Conservation (phyloP, 1,140 invertebrate species). For the Leptestheria dahalacensis region DNA sequence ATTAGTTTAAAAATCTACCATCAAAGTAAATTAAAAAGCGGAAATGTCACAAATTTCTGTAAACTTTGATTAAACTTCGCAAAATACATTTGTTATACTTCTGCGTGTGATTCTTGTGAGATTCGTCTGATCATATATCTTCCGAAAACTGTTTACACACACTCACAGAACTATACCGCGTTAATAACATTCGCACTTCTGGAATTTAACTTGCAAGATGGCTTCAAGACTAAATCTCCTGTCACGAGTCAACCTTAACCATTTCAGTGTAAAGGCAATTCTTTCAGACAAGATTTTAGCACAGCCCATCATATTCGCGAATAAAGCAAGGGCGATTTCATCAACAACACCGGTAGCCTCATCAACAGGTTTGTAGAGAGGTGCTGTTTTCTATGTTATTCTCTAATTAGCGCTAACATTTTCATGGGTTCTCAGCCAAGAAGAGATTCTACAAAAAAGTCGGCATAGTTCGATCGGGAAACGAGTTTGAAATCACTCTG, state of each 20-base stretch:
- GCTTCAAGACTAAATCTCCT: background rate
- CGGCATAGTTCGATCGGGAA: constrained; percentile 35
- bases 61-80: background rate
- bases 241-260: background rate
- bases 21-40: no score
- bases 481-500: constrained; percentile 54
- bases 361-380: no score
- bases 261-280: no score
- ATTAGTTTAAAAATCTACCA: no score
- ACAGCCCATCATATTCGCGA: background rate
- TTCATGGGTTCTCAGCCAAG: background rate
- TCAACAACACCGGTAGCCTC: background rate
- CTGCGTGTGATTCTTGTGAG: background rate
- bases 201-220: background rate
- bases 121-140: background rate
- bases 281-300: no score
- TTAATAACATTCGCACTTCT: background rate
- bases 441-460: constrained; percentile 57
- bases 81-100: background rate
- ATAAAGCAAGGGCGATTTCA: background rate
- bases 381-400: no score
- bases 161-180: background rate
- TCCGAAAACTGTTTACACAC: background rate
- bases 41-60: background rate
- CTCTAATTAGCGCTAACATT: no score